Base-by-base conservation (phyloP, 2,797 vertebrate species). In the Pseudomugil gertrudae region DNA sequence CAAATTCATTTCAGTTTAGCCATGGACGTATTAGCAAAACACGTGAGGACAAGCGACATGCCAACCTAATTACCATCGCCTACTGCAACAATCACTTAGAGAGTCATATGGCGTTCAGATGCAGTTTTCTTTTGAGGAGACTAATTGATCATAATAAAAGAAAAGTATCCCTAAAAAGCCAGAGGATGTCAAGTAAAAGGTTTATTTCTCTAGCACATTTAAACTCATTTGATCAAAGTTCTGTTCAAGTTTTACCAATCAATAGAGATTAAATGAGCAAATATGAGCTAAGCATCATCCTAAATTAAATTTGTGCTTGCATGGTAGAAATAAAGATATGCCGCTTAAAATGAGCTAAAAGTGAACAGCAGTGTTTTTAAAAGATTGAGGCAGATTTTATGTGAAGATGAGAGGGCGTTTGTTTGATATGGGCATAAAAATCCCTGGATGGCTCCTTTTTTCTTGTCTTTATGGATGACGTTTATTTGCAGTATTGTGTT, bases 1-100 rank as follows among this genome's bases (percentile, higher is more conserved):
- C 73, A 79, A 72, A 72, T 88, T 81, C 48, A 84, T 85, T 88
- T 78, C 60, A 67, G 72, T 85, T 75, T 83, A 57, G 69, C 57
- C 9, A n/a, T 6, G 52, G 38, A 53, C 21, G 47, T 63, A 65
- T 73, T 65, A 53, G 71, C 73, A 53, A 47, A 48, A n/a, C 61
- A 63, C 53, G 54, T 35, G 0, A 68, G 57, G 84, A 74, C 79
- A 69, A 62, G 61, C 23, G 63, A 53, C 70, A 36, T 17, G 67
- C 70, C 60, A 48, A 17, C 64, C 56, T 59, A 40, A 72, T 17
- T 48, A 57, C 29, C 40, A 78, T 81, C 80, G 79, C 53, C 13
- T 64, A 63, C 40, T 43, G 73, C 72, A 82, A 87, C 84, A 76
- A 74, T 57, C 75, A 76, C 55, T 79, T 65, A 86, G 63, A 57